phyloP scores from a whole-genome alignment of 1,140 invertebrate species.

The Hylaeus volcanicus region DNA sequence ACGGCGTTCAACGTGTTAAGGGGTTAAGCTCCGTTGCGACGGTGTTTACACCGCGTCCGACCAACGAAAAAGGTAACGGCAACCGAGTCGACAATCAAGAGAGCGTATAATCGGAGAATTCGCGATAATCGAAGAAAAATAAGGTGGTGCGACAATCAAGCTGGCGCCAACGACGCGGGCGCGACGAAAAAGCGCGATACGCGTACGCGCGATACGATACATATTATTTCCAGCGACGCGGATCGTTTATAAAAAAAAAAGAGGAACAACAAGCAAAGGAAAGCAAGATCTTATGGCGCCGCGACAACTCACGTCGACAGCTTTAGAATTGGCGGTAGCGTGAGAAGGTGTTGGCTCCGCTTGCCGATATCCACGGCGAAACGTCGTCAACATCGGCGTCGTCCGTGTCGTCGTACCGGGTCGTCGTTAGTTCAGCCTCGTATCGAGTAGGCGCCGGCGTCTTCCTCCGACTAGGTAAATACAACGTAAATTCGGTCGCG shows the following conservation, averaged over 20 bases:
- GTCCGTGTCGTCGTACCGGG: slow-evolving; percentile 22
- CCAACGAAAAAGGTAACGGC: not conserved
- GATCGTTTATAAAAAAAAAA: slow-evolving; percentile 39
- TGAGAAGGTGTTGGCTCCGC: slow-evolving; percentile 40
- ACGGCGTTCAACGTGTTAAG: no score
- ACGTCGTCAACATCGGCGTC: slow-evolving; percentile 12
- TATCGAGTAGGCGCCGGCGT: slow-evolving; percentile 46
- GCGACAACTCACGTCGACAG: slow-evolving; percentile 55
- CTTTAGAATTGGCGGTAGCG: slow-evolving; percentile 53
- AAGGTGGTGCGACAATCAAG: slow-evolving; percentile 5
- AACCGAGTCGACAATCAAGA: not conserved
- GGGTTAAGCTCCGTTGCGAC: not conserved
- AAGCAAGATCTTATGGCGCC: slow-evolving; percentile 39
- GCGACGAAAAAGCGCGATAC: slow-evolving; percentile 21
- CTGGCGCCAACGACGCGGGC: slow-evolving; percentile 18
- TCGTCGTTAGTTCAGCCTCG: slow-evolving; percentile 35
- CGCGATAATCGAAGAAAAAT: not conserved
- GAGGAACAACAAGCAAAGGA: slow-evolving; percentile 8
- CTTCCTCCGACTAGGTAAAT: slow-evolving; percentile 57
- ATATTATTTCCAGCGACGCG: slow-evolving; percentile 49
- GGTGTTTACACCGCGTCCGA: no score
- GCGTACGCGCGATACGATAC: slow-evolving; percentile 24
- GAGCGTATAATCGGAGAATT: not conserved
- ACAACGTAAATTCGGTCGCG: slow-evolving; percentile 58
- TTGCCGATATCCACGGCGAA: slow-evolving; percentile 30